Base-by-base conservation (phyloP, 1,140 invertebrate genomes). In the Drosophila simulans region DNA sequence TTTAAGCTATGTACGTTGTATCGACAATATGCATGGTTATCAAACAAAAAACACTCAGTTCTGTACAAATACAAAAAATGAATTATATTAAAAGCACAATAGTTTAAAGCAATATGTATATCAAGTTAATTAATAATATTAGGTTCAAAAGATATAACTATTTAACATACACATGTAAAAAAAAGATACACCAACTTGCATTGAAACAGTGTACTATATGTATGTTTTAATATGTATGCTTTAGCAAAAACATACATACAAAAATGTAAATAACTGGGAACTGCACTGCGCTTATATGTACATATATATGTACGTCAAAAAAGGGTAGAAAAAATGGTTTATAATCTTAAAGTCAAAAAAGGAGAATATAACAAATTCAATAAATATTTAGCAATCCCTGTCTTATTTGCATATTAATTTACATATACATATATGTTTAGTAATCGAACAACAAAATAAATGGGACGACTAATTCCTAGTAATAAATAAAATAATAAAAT, bases 21-120 rank as follows among this genome's bases (percentile, higher is more conserved):
- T 22, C 20, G 20, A 3, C 20, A 22, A 22, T 25, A 31, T 42
- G 34, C 5, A 34, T 34, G 34, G 5, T 34, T 34, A 10, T 10
- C 34, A 37, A 51, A 59, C 39, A 57, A 52, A 42, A 58, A 39
- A 74, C 37, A 62, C 35, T 43, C 37, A 43, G 13, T 45, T 45
- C 15, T 55, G 54, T 60, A 77, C 39, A 76, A 51, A 27, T 48
- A 31, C 31, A 27, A 17, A 31, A 27, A 27, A 31, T 5, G 0
- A 17, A 60, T 51, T n/a, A 51, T 10, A 25, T n/a, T n/a, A 15
- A 31, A 27, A n/a, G 52, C n/a, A n/a, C 22, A 62, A 42, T n/a
- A 51, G 15, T 34, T 7, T 10, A 62, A 35, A 37, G 34, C 20
- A 11, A 63, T 25, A 48, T 48, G 27, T 48, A 17, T 17, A 17